Evolutionary conservation across 2,888 invertebrate genomes (phyloP).

Genomic region (Rhingia campestris): DNA sequence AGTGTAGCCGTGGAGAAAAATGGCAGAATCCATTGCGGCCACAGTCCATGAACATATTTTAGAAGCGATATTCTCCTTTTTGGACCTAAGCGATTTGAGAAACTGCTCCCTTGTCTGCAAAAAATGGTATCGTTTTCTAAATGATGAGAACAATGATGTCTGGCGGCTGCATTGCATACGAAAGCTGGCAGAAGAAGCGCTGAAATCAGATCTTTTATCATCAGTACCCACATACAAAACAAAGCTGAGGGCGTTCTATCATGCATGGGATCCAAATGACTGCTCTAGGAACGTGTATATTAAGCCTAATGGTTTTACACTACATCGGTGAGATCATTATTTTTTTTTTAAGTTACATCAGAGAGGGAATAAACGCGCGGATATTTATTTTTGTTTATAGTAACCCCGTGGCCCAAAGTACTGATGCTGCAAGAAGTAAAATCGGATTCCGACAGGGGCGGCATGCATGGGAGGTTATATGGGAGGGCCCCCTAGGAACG

Average conservation of each 20-base stretch:
- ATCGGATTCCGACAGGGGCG: slow-evolving; percentile 95
- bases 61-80: slow-evolving; percentile 95
- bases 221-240: slow-evolving; percentile 95
- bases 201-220: slow-evolving; percentile 95
- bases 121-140: slow-evolving; percentile 94
- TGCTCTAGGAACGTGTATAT: slow-evolving; percentile 98
- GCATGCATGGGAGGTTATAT: slow-evolving; percentile 98
- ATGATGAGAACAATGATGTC: slow-evolving; percentile 96
- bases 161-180: slow-evolving; percentile 95
- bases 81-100: slow-evolving; percentile 92
- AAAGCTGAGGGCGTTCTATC: slow-evolving; percentile 95
- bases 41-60: slow-evolving; percentile 90
- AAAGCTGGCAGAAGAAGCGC: slow-evolving; percentile 91
- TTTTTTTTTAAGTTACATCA: background rate
- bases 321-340: slow-evolving; percentile 87
- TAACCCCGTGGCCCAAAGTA: slow-evolving; percentile 99
- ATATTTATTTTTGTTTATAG: slow-evolving; percentile 82
- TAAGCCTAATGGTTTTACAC: slow-evolving; percentile 97
- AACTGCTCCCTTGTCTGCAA: slow-evolving; percentile 96
- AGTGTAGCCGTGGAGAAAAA: slow-evolving; percentile 76
- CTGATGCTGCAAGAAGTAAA: slow-evolving; percentile 96
- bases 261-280: slow-evolving; percentile 98
- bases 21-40: slow-evolving; percentile 86
- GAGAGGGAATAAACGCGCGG: background rate
- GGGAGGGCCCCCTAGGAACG: slow-evolving; percentile 99